Conservation (phyloP, 2,888 invertebrate genomes). For the Alviniconcha strummeri region DNA sequence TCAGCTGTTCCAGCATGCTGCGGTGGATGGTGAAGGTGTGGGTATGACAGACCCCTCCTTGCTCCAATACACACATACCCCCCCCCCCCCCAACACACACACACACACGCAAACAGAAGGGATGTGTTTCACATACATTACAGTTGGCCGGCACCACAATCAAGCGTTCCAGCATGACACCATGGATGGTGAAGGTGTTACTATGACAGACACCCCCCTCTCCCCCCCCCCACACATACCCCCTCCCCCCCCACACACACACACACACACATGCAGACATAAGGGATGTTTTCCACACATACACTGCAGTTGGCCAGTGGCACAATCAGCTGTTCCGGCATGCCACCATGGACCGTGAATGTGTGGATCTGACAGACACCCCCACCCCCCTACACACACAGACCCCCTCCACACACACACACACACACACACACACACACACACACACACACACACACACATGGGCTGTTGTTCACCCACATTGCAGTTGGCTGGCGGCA, state of each 20-base stretch:
- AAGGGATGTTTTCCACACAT: constrained; percentile 55
- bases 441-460: too few relatives aligned
- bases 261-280: not conserved
- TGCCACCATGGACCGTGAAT: constrained; percentile 98
- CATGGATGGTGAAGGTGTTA: constrained; percentile 97
- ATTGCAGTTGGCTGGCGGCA: constrained; percentile 89
- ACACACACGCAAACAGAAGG: not conserved
- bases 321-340: constrained; percentile 94
- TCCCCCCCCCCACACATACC: too few relatives aligned
- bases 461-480: constrained; percentile 64
- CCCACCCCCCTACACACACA: too few relatives aligned
- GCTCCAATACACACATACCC: not conserved
- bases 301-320: constrained; percentile 88
- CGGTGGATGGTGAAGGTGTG: not conserved
- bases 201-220: constrained; percentile 78
- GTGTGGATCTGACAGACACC: constrained; percentile 84
- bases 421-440: too few relatives aligned
- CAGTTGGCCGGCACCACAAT: constrained; percentile 93
- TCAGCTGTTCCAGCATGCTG: constrained; percentile 94
- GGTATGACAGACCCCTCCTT: not conserved
- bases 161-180: constrained; percentile 95
- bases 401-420: too few relatives aligned
- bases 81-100: not conserved
- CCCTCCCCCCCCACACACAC: too few relatives aligned
- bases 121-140: constrained; percentile 72